Evolutionary conservation across 2,797 vertebrate genomes (phyloP), one percentile per base, ranked within the genome.

Genomic region (Manis crassicaudata): DNA sequence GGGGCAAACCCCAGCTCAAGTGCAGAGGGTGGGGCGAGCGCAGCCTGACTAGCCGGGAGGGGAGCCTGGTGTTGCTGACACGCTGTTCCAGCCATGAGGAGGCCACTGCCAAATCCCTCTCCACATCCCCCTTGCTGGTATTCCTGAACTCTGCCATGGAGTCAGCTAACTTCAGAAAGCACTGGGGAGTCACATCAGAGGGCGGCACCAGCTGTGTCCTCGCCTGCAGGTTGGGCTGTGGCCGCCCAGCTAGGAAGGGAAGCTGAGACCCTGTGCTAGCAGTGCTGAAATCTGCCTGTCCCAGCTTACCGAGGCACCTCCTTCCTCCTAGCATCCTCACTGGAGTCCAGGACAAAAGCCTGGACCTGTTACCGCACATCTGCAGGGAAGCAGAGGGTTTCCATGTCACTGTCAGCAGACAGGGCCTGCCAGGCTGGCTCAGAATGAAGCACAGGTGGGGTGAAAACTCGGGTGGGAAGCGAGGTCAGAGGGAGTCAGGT

Each of bases 21-120:
- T 29, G 76, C 56, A 16, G 43, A 94, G 98, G 97, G 97, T 43
- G 97, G 97, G 95, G 90, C 1, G 16, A 73, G 29, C 83, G 94
- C 84, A 89, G 3, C 27, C 81, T 13, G 6, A 20, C 79, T 1
- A 46, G 79, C 80, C 5, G 73, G 68, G 56, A 10, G 76, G 88
- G 83, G 0, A 2, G 65, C 35, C 90, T 76, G 0, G 0, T 54
- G 97, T 82, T 58, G 89, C 37, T 97, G 97, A 97, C 97, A 85
- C 90, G 56, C 96, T 80, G 82, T 96, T 98, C 98, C 97, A 97
- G 97, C 96, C 97, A 90, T 95, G 16, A 14, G 46, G 60, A 89
- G 92, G 97, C 90, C 8, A 17, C 85, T 85, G 97, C 97, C 98
- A 98, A 96, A 75, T 72, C 96, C 76, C 96, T 95, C 81, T 60